These are phyloP conservation scores for Anser brachyrhynchus DNA, from an alignment of 2,113 vertebrate species.

Conservation along the genomic window DNA sequence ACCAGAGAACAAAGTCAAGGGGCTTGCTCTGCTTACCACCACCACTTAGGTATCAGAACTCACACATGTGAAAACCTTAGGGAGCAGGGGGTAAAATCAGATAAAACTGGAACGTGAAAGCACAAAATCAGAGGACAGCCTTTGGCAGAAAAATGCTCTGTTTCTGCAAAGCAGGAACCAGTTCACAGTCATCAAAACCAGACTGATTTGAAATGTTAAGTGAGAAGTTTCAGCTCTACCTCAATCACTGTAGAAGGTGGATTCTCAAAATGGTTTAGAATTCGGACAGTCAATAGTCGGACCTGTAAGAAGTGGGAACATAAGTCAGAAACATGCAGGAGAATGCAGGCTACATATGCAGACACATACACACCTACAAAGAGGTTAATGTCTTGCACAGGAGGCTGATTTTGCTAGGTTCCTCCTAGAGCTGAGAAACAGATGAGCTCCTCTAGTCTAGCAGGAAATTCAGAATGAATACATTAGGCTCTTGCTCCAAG, in stretches of 20 bases:
- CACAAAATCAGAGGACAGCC: background rate
- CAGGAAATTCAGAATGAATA: background rate
- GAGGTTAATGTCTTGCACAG: background rate
- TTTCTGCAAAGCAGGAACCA: background rate
- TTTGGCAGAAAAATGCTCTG: background rate
- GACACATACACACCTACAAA: background rate
- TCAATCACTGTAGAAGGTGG: conserved; percentile 74
- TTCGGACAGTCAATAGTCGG: conserved; percentile 89
- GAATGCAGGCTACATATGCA: background rate
- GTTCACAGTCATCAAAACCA: background rate
- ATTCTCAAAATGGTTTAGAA: conserved; percentile 89
- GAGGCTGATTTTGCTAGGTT: background rate
- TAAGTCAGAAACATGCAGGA: background rate
- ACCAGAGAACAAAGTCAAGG: background rate
- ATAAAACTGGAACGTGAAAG: background rate
- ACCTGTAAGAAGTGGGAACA: conserved; percentile 76
- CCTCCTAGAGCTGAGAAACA: background rate
- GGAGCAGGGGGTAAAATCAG: background rate
- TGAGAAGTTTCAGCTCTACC: conserved; percentile 75
- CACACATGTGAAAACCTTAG: background rate
- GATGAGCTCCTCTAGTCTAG: background rate
- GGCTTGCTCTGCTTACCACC: background rate
- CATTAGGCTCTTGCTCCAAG: background rate
- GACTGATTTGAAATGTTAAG: background rate
- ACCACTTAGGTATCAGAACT: background rate